Base-by-base conservation (phyloP, 2,888 invertebrate genomes). In the Phorcus lineatus region DNA sequence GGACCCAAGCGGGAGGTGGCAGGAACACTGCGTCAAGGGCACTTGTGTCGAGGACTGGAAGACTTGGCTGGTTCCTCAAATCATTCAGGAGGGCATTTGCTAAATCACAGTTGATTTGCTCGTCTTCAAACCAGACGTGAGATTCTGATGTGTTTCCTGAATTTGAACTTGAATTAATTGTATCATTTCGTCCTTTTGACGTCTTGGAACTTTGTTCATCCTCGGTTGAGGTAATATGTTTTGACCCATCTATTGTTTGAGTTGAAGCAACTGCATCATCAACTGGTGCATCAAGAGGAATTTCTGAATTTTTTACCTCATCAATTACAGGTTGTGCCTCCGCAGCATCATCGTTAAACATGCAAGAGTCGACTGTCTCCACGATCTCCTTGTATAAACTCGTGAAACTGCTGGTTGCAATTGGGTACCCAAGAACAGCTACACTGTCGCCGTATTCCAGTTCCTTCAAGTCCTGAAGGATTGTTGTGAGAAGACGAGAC, bases 401-500 rank as follows among this genome's bases (percentile, higher is more conserved):
- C 3, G 79, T 79, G 17, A 70, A 79, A 31, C 79, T 79, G 53
- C 40, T 54, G 13, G 79, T 79, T 36, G 28, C 36, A 17, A 53
- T 57, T 1, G 79, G 74, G 6, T 54, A 55, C 11, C 79, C 79
- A 24, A 53, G 52, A 7, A 79, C 79, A 74, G 67, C 74, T 13
- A 79, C 31, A 16, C 54, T 31, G 17, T 54, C 70, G 19, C 74
- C 55, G 22, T 54, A 53, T 40, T 79, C 79, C 24, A 74, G 16
- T 19, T 79, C 79, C 74, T 36, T 16, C 17, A 79, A 57, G 74
- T 79, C 79, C 47, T 79, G 36, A 28, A 79, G 52, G 0, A 57
- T 52, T 0, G 31, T 22, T 6, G 54, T 57, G 16, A 79, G 47
- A 36, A 36, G 24, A 31, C 57, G 31, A 16, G 79, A 70, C 19